Evolutionary conservation across 2,797 vertebrate genomes (phyloP).

Genomic region (Spondyliosoma cantharus): DNA sequence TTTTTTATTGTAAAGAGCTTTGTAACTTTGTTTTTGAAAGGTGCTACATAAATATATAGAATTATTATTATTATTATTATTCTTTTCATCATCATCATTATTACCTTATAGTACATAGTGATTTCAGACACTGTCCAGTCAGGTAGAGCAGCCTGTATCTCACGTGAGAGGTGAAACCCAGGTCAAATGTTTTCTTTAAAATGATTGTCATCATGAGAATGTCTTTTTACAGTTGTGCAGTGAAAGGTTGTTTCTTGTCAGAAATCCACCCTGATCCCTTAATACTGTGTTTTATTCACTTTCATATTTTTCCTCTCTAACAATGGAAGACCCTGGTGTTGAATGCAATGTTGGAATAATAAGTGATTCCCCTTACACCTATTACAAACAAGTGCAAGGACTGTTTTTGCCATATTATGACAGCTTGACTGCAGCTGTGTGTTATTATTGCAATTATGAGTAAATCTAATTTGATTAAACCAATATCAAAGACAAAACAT

Average conservation of each 20-base stretch:
- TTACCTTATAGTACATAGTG: background rate
- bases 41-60: too few relatives aligned
- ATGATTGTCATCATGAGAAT: background rate
- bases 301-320: conserved; percentile 3
- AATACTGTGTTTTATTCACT: background rate
- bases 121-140: background rate
- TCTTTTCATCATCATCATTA: too few relatives aligned
- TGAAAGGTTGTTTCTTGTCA: background rate
- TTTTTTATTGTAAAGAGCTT: too few relatives aligned
- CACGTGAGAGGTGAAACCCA: background rate
- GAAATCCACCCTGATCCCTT: background rate
- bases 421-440: conserved; percentile 64
- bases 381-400: conserved; percentile 36
- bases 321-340: conserved; percentile 12
- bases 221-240: background rate
- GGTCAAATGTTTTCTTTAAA: background rate
- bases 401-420: conserved; percentile 42
- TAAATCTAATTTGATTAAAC: conserved; percentile 54
- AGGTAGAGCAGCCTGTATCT: background rate
- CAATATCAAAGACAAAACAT: conserved; percentile 37
- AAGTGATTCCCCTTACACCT: conserved; percentile 44
- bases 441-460: conserved; percentile 55
- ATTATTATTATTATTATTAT: too few relatives aligned
- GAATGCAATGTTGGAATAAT: conserved; percentile 20
- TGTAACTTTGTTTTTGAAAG: too few relatives aligned